Percentiles rank a stretch among this genome's conserved stretches.
Conservation (phyloP, 2,797 vertebrate species). For the Moxostoma hubbsi region DNA sequence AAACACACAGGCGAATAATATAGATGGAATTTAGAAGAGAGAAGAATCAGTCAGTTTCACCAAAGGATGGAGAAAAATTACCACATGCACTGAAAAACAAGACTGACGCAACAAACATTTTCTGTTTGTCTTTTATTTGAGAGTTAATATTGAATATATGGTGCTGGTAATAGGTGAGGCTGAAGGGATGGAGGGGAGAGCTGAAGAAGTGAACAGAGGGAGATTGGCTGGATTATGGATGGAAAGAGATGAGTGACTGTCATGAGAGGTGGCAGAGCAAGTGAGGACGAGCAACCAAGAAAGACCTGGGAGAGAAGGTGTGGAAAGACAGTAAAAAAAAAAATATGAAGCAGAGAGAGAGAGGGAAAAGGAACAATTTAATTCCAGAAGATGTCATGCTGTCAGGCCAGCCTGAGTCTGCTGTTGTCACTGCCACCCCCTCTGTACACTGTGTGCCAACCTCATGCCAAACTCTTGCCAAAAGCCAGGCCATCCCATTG, state of each 20-base stretch:
- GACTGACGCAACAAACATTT: background rate
- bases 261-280: slow-evolving; percentile 24
- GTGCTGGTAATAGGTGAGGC: background rate
- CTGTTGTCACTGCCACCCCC: slow-evolving; percentile 68
- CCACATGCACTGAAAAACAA: background rate
- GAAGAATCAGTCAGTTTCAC: slow-evolving; percentile 62
- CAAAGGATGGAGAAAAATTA: slow-evolving; percentile 14
- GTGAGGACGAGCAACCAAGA: background rate
- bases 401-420: slow-evolving; percentile 89
- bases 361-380: slow-evolving; percentile 69
- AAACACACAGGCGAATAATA: slow-evolving; percentile 41
- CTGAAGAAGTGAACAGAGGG: background rate
- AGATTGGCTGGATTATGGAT: background rate
- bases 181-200: slow-evolving; percentile 2
- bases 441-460: slow-evolving; percentile 65
- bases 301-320: slow-evolving; percentile 12
- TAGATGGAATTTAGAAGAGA: slow-evolving; percentile 17
- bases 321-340: slow-evolving; percentile 10
- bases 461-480: slow-evolving; percentile 75
- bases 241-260: slow-evolving; percentile 26
- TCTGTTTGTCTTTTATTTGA: background rate
- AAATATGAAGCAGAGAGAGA: slow-evolving; percentile 14
- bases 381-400: slow-evolving; percentile 98
- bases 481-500: slow-evolving; percentile 74
- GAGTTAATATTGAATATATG: background rate